Conservation (phyloP, 92 coral and sea anemone species). For the Epizoanthus illoricatus region DNA sequence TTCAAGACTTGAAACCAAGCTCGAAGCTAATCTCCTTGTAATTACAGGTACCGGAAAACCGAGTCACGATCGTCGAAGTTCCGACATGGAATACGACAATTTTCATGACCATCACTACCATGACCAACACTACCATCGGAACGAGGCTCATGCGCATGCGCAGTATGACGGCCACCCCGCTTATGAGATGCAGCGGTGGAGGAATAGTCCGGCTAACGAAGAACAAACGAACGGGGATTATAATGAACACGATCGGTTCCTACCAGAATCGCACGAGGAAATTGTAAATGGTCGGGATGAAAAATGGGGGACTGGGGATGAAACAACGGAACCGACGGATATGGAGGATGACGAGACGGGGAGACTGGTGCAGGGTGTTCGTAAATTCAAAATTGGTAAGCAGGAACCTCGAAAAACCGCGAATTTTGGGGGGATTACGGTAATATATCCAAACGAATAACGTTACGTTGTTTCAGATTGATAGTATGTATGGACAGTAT, state of each 20-base stretch:
- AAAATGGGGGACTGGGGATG: neutral
- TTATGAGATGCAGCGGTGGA: constrained; percentile 31
- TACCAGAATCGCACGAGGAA: constrained; percentile 5
- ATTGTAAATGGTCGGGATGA: constrained; percentile 18
- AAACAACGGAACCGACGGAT: neutral
- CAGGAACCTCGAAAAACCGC: no score
- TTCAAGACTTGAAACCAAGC: no score
- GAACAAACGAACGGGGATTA: neutral
- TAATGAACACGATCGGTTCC: constrained; percentile 25
- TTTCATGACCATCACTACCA: constrained; percentile 3
- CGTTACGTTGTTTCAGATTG: no score
- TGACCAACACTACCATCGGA: constrained; percentile 3
- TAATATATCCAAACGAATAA: no score
- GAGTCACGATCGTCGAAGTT: constrained; percentile 14
- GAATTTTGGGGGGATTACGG: no score
- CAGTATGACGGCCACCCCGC: constrained; percentile 3
- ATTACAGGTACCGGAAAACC: constrained; percentile 14
- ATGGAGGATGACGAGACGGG: neutral
- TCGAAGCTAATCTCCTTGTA: no score
- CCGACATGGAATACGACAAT: constrained; percentile 16
- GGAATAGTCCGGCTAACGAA: constrained; percentile 5
- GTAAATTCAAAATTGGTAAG: constrained; percentile 28
- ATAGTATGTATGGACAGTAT: no score
- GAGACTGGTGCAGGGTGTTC: neutral
- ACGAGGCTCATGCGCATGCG: constrained; percentile 25